A percentile compares a stretch with the other conserved stretches of the same genome.
Conservation (phyloP, 2,113 vertebrate species). For the Phaetusa simplex region DNA sequence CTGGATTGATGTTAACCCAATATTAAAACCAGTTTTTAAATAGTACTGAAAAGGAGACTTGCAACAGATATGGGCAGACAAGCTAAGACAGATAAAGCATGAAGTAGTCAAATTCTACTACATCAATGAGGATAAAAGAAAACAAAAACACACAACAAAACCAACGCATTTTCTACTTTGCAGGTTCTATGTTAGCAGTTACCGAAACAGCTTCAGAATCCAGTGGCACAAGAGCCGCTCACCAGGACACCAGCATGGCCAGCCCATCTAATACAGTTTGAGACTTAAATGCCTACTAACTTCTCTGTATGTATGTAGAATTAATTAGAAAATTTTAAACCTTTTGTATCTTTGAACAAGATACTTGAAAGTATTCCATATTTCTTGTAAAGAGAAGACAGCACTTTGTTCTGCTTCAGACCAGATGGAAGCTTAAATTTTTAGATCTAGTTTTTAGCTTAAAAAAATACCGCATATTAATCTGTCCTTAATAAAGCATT, state of each 20-base stretch:
- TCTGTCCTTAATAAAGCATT: conserved; percentile 78
- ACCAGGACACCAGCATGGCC: background rate
- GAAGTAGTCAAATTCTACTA: background rate
- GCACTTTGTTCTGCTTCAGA: conserved; percentile 79
- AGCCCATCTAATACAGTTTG: conserved; percentile 8
- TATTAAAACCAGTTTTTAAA: background rate
- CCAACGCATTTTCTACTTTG: background rate
- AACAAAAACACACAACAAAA: background rate
- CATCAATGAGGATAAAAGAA: background rate
- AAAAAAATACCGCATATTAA: conserved; percentile 51
- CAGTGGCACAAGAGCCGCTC: background rate
- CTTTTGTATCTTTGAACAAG: conserved; percentile 39
- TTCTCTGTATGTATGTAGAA: conserved; percentile 57
- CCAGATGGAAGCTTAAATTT: conserved; percentile 52
- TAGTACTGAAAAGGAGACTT: background rate
- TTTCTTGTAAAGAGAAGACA: conserved; percentile 77
- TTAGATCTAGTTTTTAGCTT: conserved; percentile 47
- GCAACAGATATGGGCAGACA: background rate
- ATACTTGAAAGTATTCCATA: conserved; percentile 69
- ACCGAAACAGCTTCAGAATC: background rate
- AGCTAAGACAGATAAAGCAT: background rate
- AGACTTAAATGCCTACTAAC: conserved; percentile 39
- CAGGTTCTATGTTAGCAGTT: conserved; percentile 25
- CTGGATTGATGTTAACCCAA: background rate
- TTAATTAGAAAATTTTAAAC: conserved; percentile 29